Evolutionary conservation across 2,888 invertebrate genomes (phyloP), one percentile per base, ranked within the genome.

Genomic region (Junonia oenone): DNA sequence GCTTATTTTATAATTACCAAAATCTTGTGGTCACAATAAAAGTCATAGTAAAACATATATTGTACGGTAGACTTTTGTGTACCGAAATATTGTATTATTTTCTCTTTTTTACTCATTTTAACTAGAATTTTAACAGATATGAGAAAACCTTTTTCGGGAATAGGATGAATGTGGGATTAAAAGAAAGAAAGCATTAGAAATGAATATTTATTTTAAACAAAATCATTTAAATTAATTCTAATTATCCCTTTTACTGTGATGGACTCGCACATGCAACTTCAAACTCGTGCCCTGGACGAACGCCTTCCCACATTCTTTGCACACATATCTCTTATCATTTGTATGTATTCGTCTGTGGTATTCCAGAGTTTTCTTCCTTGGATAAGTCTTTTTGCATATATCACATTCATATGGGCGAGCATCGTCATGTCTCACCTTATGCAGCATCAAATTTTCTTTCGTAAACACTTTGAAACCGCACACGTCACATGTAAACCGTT

Each of bases 251-350:
- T 48, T 76, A 2, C 82, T 71, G 71, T 92, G 91, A 64, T 92
- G 91, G 0, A 88, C 86, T 45, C 87, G 84, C 64, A 90, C 75
- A 66, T 93, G 93, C 4, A 90, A 70, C 64, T 92, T 92, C 51
- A 92, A 70, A 55, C 92, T 92, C 0, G 92, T 90, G 17, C 87
- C 81, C 45, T 92, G 92, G 0, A 92, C 91, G 55, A 92, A 93
- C 0, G 92, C 90, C 48, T 89, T 87, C 0, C 82, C 90, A 48
- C 93, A 93, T 9, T 86, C 78, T 6, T 87, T 81, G 52, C 92
- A 92, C 1, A 78, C 79, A 59, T 91, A 91, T 13, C 92, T 78
- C 53, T 81, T 81, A 59, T 92, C 91, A 6, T 92, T 92, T 0
- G 91, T 91, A 55, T 92, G 92, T 58, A 90, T 91, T 35, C 92